Conservation (phyloP, 2,113 vertebrate species). For the Rhadina sibilatrix region DNA sequence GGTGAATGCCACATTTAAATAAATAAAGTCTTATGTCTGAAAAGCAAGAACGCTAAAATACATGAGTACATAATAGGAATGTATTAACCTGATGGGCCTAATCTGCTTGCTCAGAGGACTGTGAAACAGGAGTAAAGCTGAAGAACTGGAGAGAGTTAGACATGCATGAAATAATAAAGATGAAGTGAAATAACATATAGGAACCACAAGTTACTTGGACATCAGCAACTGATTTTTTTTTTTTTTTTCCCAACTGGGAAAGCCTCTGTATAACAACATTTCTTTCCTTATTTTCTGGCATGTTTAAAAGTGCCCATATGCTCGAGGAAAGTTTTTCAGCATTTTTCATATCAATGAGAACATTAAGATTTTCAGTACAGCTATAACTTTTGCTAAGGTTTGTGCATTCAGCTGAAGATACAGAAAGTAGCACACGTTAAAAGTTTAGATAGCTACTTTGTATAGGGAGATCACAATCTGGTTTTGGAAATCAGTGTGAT, state of each 20-base stretch:
- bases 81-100: constrained; percentile 29
- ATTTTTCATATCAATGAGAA: neutral
- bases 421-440: neutral
- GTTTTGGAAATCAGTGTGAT: neutral
- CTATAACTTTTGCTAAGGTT: neutral
- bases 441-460: neutral
- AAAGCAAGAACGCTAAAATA: constrained; percentile 42
- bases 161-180: neutral
- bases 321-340: neutral
- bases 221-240: neutral
- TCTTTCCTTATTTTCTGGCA: neutral
- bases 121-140: neutral
- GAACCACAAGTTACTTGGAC: neutral
- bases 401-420: neutral
- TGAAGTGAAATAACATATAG: neutral
- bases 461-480: neutral
- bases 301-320: neutral
- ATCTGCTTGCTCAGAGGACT: neutral
- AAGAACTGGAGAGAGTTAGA: neutral
- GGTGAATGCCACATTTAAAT: constrained; percentile 60
- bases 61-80: neutral
- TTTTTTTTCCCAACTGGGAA: neutral
- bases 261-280: neutral
- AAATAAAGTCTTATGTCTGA: constrained; percentile 51
- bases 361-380: neutral